Evolutionary conservation across 1,140 invertebrate genomes (phyloP).

Genomic region (Megalonaias nervosa): DNA sequence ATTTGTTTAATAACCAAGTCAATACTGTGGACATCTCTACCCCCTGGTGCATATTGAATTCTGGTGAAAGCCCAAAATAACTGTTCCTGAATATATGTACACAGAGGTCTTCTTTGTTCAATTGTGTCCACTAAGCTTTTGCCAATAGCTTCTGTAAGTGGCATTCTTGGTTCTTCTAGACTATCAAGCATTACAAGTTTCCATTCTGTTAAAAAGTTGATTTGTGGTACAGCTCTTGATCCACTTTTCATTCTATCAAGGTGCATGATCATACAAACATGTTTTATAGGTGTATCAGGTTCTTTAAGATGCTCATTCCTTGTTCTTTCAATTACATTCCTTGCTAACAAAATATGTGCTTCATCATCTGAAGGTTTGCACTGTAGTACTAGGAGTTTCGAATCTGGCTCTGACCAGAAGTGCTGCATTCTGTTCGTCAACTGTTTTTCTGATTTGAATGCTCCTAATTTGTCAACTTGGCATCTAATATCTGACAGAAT

Average conservation of each 20-base stretch:
- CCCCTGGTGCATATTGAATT: slow-evolving; percentile 36
- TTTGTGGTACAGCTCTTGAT: slow-evolving; percentile 19
- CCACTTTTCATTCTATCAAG: slow-evolving; percentile 21
- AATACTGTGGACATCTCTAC: slow-evolving; percentile 32
- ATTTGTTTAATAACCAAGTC: slow-evolving; percentile 28
- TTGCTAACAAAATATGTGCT: slow-evolving; percentile 18
- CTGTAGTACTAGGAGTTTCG: slow-evolving; percentile 26
- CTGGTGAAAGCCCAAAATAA: slow-evolving; percentile 52
- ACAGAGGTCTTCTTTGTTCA: slow-evolving; percentile 25
- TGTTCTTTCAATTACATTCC: slow-evolving; percentile 17
- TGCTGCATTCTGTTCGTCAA: slow-evolving; percentile 11
- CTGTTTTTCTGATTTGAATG: slow-evolving; percentile 41
- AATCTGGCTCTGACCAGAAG: slow-evolving; percentile 10
- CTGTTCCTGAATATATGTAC: slow-evolving; percentile 20
- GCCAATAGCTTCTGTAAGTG: slow-evolving; percentile 20
- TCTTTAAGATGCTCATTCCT: slow-evolving; percentile 2
- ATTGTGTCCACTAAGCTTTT: slow-evolving; percentile 27
- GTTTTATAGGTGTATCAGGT: slow-evolving; percentile 2
- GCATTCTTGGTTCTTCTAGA: slow-evolving; percentile 23
- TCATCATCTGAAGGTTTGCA: slow-evolving; percentile 20
- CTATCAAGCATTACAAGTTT: slow-evolving; percentile 43
- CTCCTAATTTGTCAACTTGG: slow-evolving; percentile 33
- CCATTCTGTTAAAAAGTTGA: slow-evolving; percentile 49
- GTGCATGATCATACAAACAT: slow-evolving; percentile 46
- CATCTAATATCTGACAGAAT: background rate